Percentiles rank a stretch among this genome's conserved stretches.
Evolutionary conservation across 2,113 vertebrate species (phyloP).

Genomic region (Eurystomus gularis): DNA sequence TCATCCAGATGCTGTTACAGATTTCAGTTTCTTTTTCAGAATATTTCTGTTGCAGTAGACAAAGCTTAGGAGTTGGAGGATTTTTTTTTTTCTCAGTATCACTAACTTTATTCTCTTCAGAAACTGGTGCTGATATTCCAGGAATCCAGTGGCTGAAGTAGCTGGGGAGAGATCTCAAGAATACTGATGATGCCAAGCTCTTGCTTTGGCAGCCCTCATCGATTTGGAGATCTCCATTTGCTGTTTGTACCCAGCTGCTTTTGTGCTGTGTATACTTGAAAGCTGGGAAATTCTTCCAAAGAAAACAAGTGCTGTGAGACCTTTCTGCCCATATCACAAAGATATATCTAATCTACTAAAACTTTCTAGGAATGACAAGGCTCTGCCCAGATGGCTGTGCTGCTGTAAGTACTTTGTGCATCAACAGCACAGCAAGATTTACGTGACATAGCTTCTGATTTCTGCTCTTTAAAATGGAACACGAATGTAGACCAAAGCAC

Average conservation of each 20-base stretch:
- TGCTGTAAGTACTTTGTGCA: neutral
- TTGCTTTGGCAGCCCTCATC: neutral
- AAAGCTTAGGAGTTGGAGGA: neutral
- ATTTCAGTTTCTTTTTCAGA: conserved; percentile 24
- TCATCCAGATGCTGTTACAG: conserved; percentile 42
- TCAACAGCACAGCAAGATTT: neutral
- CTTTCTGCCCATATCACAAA: neutral
- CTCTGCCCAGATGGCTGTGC: neutral
- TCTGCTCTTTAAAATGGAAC: neutral
- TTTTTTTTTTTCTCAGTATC: neutral
- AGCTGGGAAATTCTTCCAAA: neutral
- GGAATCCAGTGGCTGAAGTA: neutral
- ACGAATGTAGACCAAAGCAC: neutral
- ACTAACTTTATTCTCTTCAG: neutral
- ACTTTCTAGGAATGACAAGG: conserved; percentile 39
- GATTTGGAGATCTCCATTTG: neutral
- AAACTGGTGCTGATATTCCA: neutral
- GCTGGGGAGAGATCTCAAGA: neutral
- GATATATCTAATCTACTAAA: conserved; percentile 27
- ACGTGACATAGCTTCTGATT: neutral
- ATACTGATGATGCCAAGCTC: neutral
- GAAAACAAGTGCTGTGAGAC: neutral
- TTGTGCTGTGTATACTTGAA: neutral
- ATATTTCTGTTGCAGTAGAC: neutral
- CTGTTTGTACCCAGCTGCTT: neutral